Evolutionary conservation across 2,797 vertebrate species (phyloP).

Genomic region (Cyprinodon diabolis): DNA sequence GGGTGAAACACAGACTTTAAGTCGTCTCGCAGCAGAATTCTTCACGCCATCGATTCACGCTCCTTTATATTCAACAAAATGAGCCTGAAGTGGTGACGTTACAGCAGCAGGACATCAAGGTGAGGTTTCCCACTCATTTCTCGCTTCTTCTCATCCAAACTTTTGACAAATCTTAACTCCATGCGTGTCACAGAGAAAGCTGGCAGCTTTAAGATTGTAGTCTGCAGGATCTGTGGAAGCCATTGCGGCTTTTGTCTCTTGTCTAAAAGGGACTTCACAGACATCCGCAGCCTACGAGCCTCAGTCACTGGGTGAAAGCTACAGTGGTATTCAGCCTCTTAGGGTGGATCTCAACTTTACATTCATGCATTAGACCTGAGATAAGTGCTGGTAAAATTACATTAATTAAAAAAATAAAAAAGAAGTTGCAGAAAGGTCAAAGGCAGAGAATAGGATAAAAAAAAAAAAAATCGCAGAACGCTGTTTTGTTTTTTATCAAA

Average conservation of each 20-base stretch:
- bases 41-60: not conserved
- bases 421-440: too few relatives aligned
- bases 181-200: not conserved
- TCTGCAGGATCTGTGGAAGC: slow-evolving; percentile 31
- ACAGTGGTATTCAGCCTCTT: slow-evolving; percentile 29
- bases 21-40: not conserved
- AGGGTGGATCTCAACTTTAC: slow-evolving; percentile 13
- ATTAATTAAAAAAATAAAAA: not conserved
- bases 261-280: slow-evolving; percentile 49
- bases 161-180: not conserved
- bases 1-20: not conserved
- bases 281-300: slow-evolving; percentile 36
- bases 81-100: not conserved
- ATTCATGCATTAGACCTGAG: not conserved
- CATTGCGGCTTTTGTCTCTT: slow-evolving; percentile 17
- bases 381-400: too few relatives aligned
- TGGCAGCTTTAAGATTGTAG: slow-evolving; percentile 10
- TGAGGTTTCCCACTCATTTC: slow-evolving; percentile 3
- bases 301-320: slow-evolving; percentile 39
- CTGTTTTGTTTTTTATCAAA: too few relatives aligned
- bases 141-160: too few relatives aligned
- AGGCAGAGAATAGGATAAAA: too few relatives aligned
- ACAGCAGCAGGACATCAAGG: not conserved
- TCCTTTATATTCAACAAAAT: not conserved
- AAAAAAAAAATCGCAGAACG: too few relatives aligned